Base-by-base conservation (phyloP, 2,113 vertebrate genomes). In the Vicugna pacos region DNA sequence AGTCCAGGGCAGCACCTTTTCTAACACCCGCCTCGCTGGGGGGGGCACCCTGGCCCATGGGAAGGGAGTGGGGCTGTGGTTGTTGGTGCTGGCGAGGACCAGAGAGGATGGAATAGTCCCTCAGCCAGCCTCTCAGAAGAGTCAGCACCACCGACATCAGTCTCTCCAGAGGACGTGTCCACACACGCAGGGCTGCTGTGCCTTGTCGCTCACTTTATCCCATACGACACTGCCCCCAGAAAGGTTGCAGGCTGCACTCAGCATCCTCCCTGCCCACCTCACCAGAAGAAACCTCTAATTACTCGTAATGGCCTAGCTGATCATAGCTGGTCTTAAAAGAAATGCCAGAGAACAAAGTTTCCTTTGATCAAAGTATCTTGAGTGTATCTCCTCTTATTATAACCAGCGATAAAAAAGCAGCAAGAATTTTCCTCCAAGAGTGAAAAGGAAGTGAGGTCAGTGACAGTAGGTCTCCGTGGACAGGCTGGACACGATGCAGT, bases 121-220 rank as follows among this genome's bases (percentile, higher is more conserved):
- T 38, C 70, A 28, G 58, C 60, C 54, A 64, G 6, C 14, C 17
- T 11, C 19, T 76, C 4, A 16, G 86, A 24, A 30, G 19, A 26
- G 30, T 50, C 5, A 42, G 12, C 0, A 0, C n/a, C 32, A 4
- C 70, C 7, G 4, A 17, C 58, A 42, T n/a, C 86, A 5, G 8
- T 4, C 15, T 16, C 16, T 14, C 26, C 56, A 24, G 35, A 13
- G 54, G 32, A 65, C 32, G 6, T 19, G 20, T 42, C 64, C 65
- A 1, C 5, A 26, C 3, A 0, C 6, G 0, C 38, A 2, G 69
- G 1, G 1, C 22, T 0, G 6, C 62, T 79, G 30, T 10, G 8
- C n/a, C 12, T 14, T 2, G 35, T 65, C 56, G 32, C 46, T 42
- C 13, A 6, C 52, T 77, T 80, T 6, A 54, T 1, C 26, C 69